A percentile compares a stretch with the other conserved stretches of the same genome.
Conservation (phyloP, 2,797 vertebrate species). For the Streptopelia turtur region DNA sequence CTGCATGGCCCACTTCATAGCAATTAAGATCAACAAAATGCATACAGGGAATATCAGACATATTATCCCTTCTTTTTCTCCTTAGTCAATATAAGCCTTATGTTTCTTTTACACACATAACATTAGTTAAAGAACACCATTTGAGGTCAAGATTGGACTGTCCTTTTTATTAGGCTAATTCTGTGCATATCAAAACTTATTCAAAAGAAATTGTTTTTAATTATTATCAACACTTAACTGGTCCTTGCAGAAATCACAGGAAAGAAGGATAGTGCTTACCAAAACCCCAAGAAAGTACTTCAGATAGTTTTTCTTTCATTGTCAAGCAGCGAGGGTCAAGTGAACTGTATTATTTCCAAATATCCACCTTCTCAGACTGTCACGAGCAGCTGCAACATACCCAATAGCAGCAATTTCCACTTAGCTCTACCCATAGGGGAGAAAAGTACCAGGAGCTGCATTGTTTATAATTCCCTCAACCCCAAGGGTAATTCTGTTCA, state of each 20-base stretch:
- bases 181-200: not conserved
- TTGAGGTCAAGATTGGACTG: not conserved
- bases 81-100: not conserved
- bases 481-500: constrained; percentile 69
- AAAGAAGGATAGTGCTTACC: constrained; percentile 36
- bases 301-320: constrained; percentile 41
- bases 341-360: constrained; percentile 52
- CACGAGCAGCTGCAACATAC: constrained; percentile 61
- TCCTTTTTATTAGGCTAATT: constrained; percentile 16
- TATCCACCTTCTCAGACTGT: constrained; percentile 57
- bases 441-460: constrained; percentile 52
- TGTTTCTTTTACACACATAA: not conserved
- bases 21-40: not conserved
- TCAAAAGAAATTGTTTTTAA: not conserved
- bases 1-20: fast-evolving
- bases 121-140: not conserved
- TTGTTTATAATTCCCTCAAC: constrained; percentile 62
- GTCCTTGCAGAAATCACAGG: constrained; percentile 34
- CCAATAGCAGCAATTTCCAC: constrained; percentile 67
- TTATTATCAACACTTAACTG: not conserved
- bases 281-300: constrained; percentile 47
- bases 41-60: not conserved
- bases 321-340: constrained; percentile 39
- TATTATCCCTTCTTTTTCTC: not conserved
- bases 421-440: constrained; percentile 64